Conservation (phyloP, 2,888 invertebrate species). For the Idaea biselata region DNA sequence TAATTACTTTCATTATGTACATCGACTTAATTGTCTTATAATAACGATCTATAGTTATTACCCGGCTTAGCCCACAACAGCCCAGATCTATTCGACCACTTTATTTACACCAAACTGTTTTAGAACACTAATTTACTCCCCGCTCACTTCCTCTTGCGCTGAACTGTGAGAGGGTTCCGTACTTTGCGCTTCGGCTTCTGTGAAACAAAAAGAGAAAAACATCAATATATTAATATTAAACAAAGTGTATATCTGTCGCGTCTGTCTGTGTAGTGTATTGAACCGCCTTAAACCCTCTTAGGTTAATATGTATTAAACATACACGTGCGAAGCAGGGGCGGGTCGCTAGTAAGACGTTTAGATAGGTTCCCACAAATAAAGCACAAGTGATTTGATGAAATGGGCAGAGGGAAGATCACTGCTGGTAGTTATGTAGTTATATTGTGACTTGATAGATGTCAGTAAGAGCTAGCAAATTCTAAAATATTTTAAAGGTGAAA, state of each 20-base stretch:
- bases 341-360: too few species aligned
- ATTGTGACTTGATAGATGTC: too few species aligned
- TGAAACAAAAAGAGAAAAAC: conserved; percentile 29
- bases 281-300: too few species aligned
- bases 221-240: background rate
- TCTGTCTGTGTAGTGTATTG: too few species aligned
- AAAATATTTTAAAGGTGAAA: too few species aligned
- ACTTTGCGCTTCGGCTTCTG: conserved; percentile 65
- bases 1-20: background rate
- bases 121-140: conserved; percentile 30
- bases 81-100: conserved; percentile 40
- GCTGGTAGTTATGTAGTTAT: too few species aligned
- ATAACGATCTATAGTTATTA: conserved; percentile 16
- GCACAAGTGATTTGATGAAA: background rate
- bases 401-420: background rate
- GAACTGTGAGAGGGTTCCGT: conserved; percentile 68
- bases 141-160: conserved; percentile 51
- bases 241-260: background rate
- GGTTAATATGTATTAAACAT: too few species aligned
- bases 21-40: background rate
- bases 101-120: conserved; percentile 26
- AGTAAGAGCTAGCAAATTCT: too few species aligned
- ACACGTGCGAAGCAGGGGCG: too few species aligned
- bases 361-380: background rate
- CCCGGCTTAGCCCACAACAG: conserved; percentile 26